Percentiles rank a stretch among this genome's conserved stretches.
phyloP scores from a whole-genome alignment of 2,113 vertebrate genomes.

The Ciconia maguari region DNA sequence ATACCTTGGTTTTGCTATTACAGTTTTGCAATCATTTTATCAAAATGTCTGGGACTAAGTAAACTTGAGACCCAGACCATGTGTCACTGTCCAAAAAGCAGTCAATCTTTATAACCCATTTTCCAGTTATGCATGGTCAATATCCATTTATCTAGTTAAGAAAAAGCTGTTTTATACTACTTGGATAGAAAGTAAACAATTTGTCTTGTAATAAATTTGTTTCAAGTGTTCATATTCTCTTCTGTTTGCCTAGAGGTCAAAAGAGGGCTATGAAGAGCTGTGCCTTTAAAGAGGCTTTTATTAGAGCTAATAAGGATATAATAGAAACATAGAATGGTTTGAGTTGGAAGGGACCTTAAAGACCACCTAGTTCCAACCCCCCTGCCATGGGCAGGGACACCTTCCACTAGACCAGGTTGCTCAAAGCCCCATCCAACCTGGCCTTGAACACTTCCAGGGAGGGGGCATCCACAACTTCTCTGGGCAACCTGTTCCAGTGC shows the following conservation, averaged over 20 bases:
- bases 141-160: not conserved
- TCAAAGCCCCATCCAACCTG: too few relatives aligned
- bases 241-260: not conserved
- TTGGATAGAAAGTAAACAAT: not conserved
- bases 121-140: not conserved
- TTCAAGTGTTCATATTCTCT: not conserved
- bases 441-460: too few relatives aligned
- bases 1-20: not conserved
- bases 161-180: not conserved
- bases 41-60: not conserved
- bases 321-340: too few relatives aligned
- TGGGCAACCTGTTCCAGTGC: too few relatives aligned
- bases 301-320: not conserved
- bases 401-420: too few relatives aligned
- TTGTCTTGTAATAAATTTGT: not conserved
- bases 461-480: too few relatives aligned
- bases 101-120: not conserved
- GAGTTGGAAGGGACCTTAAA: too few relatives aligned
- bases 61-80: not conserved
- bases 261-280: not conserved
- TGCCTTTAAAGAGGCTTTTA: not conserved
- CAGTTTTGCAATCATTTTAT: not conserved
- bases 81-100: not conserved
- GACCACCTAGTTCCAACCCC: too few relatives aligned
- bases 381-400: too few relatives aligned